phyloP scores from a whole-genome alignment of 2,113 vertebrate species.

The Pterocles orientalis region DNA sequence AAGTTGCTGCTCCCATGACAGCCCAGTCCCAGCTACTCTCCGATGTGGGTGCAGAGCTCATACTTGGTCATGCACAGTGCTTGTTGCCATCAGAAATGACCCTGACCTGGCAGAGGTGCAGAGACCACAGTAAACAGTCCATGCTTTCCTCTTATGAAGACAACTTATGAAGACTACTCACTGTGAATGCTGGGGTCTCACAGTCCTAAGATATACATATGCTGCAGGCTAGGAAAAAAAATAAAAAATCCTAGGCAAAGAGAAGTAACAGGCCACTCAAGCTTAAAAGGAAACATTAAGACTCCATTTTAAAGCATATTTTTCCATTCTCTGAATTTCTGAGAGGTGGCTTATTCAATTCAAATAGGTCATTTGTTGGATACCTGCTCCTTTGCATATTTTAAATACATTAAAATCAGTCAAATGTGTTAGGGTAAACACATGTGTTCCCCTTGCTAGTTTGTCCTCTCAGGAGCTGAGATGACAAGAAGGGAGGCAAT shows the following conservation, averaged over 20 bases:
- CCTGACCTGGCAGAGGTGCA: neutral
- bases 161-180: neutral
- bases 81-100: neutral
- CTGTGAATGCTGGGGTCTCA: neutral
- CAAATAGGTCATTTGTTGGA: neutral
- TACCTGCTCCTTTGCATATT: neutral
- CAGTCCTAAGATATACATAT: too few species aligned
- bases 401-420: neutral
- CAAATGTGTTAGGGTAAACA: neutral
- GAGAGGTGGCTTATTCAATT: neutral
- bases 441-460: neutral
- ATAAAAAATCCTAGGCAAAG: neutral
- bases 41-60: neutral
- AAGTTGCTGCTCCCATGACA: neutral
- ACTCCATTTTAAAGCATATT: neutral
- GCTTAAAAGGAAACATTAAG: neutral
- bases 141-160: neutral
- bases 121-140: neutral
- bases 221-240: neutral
- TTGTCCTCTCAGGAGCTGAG: neutral
- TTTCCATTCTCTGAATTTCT: neutral
- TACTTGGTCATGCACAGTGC: neutral
- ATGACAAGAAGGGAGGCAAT: neutral
- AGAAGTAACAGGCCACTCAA: neutral
- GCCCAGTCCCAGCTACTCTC: neutral